These are phyloP conservation scores for Hydrolagus affinis DNA, from an alignment of 2,113 vertebrate species.

Conservation along the genomic window DNA sequence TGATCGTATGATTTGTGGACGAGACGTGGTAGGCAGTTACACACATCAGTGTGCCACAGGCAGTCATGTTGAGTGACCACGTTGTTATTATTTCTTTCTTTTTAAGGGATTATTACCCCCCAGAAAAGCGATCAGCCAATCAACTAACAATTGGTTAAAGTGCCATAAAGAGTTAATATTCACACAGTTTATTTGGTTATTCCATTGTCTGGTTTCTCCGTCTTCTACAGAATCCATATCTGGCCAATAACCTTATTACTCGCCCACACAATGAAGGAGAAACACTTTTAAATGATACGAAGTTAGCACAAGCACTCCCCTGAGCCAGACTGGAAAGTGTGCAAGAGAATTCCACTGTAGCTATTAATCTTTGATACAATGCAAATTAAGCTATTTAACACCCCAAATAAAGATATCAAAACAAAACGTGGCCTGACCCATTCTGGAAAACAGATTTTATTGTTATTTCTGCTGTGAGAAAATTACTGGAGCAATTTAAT, in stretches of 20 bases:
- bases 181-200: not conserved
- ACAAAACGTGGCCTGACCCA: not conserved
- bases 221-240: not conserved
- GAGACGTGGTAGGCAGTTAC: no score
- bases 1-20: no score
- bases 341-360: not conserved
- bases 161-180: not conserved
- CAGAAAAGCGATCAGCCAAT: not conserved
- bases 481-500: not conserved
- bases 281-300: not conserved
- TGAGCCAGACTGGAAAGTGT: slow-evolving; percentile 11
- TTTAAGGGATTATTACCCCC: no score
- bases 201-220: not conserved
- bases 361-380: not conserved
- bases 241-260: slow-evolving; percentile 1
- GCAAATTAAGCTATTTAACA: not conserved
- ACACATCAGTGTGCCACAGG: no score
- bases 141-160: not conserved
- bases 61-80: no score
- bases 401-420: not conserved
- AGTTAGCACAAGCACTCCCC: not conserved
- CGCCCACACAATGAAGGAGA: not conserved
- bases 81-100: no score
- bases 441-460: not conserved
- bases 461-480: not conserved